These are phyloP conservation scores for Tiphia femorata DNA, from an alignment of 2,888 invertebrate species.

Conservation along the genomic window DNA sequence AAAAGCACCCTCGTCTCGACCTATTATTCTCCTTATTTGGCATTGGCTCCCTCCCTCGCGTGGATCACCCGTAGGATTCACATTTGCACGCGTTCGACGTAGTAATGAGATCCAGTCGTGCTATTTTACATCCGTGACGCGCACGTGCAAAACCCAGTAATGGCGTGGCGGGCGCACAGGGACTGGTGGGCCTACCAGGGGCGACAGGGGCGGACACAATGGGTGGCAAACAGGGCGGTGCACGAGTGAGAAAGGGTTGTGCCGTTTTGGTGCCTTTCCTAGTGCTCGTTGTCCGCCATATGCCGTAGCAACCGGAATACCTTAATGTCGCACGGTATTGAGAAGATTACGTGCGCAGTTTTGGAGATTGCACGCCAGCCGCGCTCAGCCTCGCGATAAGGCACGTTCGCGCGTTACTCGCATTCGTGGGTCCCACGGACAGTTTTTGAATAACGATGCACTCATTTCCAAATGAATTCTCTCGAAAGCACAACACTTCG, in stretches of 20 bases:
- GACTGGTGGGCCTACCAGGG: neutral
- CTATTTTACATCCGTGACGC: neutral
- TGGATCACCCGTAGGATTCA: neutral
- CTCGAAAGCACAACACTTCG: no score
- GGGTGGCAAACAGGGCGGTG: neutral
- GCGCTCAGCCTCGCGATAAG: constrained; percentile 7
- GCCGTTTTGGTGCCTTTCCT: constrained; percentile 5
- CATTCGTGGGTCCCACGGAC: no score
- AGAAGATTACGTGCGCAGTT: constrained; percentile 15
- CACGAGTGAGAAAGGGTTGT: neutral
- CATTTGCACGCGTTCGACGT: neutral
- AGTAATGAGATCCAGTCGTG: neutral
- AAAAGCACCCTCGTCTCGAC: no score
- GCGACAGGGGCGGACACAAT: neutral
- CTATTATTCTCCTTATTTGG: no score
- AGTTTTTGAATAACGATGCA: no score
- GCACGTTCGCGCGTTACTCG: neutral
- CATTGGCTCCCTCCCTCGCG: constrained; percentile 1
- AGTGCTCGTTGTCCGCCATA: no score
- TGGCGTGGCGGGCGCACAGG: neutral
- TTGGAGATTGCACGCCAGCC: constrained; percentile 10
- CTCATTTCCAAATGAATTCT: no score
- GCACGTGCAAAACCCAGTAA: neutral
- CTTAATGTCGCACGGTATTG: constrained; percentile 14
- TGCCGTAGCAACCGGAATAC: constrained; percentile 16